These are phyloP conservation scores for Tyrannus savana DNA, from an alignment of 2,113 vertebrate species.

Conservation along the genomic window DNA sequence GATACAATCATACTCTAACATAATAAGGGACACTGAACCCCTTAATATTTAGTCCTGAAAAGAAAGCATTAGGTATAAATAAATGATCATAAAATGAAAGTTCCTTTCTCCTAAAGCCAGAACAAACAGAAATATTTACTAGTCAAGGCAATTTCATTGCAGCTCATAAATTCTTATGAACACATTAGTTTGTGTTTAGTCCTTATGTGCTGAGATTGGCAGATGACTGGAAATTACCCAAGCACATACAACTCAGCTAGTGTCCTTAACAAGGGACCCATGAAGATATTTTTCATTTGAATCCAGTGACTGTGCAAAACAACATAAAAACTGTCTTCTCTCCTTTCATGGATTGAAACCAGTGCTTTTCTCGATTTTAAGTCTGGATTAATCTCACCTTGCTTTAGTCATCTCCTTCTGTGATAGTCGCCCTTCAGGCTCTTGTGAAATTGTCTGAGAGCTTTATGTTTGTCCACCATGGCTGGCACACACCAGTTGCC, in stretches of 20 bases:
- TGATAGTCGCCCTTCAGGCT: not conserved
- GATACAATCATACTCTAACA: not conserved
- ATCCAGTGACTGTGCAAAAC: not conserved
- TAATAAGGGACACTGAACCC: not conserved
- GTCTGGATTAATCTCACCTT: not conserved
- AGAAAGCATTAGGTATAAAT: not conserved
- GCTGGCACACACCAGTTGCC: not conserved
- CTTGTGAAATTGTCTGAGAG: not conserved
- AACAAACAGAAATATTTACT: not conserved
- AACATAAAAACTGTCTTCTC: not conserved
- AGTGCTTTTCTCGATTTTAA: not conserved
- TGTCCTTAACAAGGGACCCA: not conserved
- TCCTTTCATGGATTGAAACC: not conserved
- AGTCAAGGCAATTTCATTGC: not conserved
- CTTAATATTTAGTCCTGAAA: not conserved
- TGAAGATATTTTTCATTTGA: not conserved
- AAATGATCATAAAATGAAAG: not conserved
- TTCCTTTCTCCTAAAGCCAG: not conserved
- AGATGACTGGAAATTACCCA: not conserved
- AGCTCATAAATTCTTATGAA: not conserved
- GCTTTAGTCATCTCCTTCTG: rapidly evolving
- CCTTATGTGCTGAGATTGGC: not conserved
- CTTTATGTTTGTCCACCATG: not conserved
- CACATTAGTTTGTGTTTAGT: not conserved
- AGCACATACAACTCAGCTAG: rapidly evolving